Evolutionary conservation across 2,113 vertebrate species (phyloP), one percentile per base, ranked within the genome.

Genomic region (Callipepla californica): DNA sequence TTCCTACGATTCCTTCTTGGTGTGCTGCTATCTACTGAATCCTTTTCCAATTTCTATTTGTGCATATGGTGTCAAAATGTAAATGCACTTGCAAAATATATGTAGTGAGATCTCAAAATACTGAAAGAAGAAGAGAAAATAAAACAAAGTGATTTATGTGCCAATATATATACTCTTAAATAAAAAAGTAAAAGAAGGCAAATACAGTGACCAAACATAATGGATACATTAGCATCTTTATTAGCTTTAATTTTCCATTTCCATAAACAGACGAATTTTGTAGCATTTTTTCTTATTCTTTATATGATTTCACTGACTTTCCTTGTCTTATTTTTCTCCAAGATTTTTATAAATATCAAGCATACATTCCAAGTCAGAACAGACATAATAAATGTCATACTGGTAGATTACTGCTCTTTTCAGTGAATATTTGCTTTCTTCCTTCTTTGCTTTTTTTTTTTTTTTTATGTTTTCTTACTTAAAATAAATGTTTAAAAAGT

Each of bases 231-330:
- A 80, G 13, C 48, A 1, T 45, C 13, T 89, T 87, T 53, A 58
- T 53, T 53, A 57, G 0, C 4, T 65, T 42, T 55, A 0, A 19
- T 74, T 78, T 76, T 80, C 15, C 11, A 48, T 75, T 74, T 9
- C 2, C 3, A 66, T 53, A 61, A 84, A 0, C 7, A 36, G 28
- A 47, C 3, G 0, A 13, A 8, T 13, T 62, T 59, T 57, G 6
- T n/a, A 58, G 1, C 6, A 20, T 42, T 4, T 44, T 51, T 7
- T 7, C 55, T 59, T 5, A 5, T 32, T 34, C 61, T 76, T 70
- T 62, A 6, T 50, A 42, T 47, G 4, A 70, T 80, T 80, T 86
- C 34, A 44, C 34, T 42, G 61, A 13, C 6, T 32, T 34, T 84
- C 11, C 5, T 16, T 28, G 14, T 59, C 0, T 26, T 21, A 26